Evolutionary conservation across 2,113 vertebrate species (phyloP), one percentile per base, ranked within the genome.

Genomic region (Shinisaurus crocodilurus): DNA sequence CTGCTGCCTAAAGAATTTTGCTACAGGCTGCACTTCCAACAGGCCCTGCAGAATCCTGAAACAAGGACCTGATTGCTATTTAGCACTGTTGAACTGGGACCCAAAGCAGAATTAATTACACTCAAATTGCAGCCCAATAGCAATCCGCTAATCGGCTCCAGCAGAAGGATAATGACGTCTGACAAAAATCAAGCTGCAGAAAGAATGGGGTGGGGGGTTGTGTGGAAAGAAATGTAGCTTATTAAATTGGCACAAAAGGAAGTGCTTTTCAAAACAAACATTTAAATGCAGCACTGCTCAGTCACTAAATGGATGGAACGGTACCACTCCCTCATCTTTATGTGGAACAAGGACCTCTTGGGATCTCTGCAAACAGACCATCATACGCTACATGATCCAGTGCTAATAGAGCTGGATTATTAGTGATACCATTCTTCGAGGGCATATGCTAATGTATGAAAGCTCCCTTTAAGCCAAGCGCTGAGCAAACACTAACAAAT

Each of bases 31-130:
- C 90, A 70, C 45, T 57, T 50, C 40, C 69, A 65, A 60, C 70
- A 63, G 72, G 54, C 0, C 82, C 91, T 77, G 86, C 85, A 48
- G n/a, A 43, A 82, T 91, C 90, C 94, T 93, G 89, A 88, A 76
- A 90, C 83, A 91, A 50, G 89, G 90, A 80, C 91, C 94, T 16
- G 90, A 96, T 94, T 95, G 94, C 95, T 94, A 87, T 96, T 97
- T 95, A 95, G 93, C 91, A 67, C 77, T 81, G 54, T 94, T 90
- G 94, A 95, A 96, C 75, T 94, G 96, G 90, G 96, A 96, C 95
- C 95, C 95, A 96, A 95, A 94, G 95, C 94, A 96, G 96, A 97
- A 97, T 97, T 97, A 98, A 97, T 97, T 96, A 95, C 94, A 94
- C 95, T 96, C 95, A 94, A 97, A 97, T 97, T 96, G 96, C 95